A percentile compares a stretch with the other conserved stretches of the same genome.
Evolutionary conservation across 2,888 invertebrate species (phyloP).

Genomic region (Cerastis leucographa): DNA sequence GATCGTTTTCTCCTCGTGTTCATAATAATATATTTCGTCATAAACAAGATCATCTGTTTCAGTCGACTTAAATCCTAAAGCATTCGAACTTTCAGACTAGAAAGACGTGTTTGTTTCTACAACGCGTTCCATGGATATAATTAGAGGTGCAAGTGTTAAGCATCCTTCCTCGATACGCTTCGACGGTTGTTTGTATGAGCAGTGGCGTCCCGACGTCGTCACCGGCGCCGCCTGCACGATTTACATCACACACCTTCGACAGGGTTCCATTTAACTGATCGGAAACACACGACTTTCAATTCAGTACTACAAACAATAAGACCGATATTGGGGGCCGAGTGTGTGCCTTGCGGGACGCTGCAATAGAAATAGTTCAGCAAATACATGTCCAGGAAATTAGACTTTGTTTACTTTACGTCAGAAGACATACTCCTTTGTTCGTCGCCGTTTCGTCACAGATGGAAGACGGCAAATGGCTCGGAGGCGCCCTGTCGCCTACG

Average conservation of each 20-base stretch:
- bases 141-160: conserved; percentile 89
- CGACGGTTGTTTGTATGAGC: conserved; percentile 84
- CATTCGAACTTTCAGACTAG: conserved; percentile 66
- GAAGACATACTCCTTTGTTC: conserved; percentile 88
- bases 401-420: conserved; percentile 87
- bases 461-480: conserved; percentile 82
- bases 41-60: conserved; percentile 62
- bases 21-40: conserved; percentile 53
- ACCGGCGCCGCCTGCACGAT: conserved; percentile 88
- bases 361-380: conserved; percentile 66
- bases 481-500: conserved; percentile 82
- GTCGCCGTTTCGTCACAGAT: conserved; percentile 79
- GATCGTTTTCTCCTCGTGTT: conserved; percentile 21
- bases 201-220: conserved; percentile 86
- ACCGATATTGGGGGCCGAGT: conserved; percentile 57
- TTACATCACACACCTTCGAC: conserved; percentile 73
- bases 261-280: conserved; percentile 70
- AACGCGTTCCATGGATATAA: conserved; percentile 85
- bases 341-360: conserved; percentile 36
- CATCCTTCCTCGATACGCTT: conserved; percentile 88
- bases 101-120: conserved; percentile 84
- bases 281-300: conserved; percentile 62
- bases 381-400: conserved; percentile 86
- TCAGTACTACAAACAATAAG: conserved; percentile 58
- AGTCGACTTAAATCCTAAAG: conserved; percentile 52